Conservation (phyloP, 2,888 invertebrate genomes). For the Stenoptilia bipunctidactyla region DNA sequence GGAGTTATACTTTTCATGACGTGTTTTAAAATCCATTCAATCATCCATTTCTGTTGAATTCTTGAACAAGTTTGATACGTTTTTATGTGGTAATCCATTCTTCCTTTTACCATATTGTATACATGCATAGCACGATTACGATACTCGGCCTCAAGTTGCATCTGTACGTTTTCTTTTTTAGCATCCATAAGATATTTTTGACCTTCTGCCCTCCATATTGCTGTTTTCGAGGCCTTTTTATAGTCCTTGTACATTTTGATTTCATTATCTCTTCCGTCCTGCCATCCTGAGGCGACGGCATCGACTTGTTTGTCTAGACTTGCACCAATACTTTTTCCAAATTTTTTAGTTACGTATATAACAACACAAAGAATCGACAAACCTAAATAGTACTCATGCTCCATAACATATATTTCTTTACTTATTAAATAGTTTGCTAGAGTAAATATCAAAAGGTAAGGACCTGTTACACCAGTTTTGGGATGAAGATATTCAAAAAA, state of each 20-base stretch:
- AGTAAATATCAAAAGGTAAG: slow-evolving; percentile 86
- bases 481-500: slow-evolving; percentile 88
- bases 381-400: slow-evolving; percentile 90
- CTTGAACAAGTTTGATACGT: slow-evolving; percentile 80
- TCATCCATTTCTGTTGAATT: slow-evolving; percentile 93
- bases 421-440: slow-evolving; percentile 85
- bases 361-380: slow-evolving; percentile 76
- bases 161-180: slow-evolving; percentile 89
- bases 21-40: slow-evolving; percentile 87
- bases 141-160: slow-evolving; percentile 95
- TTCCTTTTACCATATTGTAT: slow-evolving; percentile 74
- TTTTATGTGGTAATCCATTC: slow-evolving; percentile 92
- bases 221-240: slow-evolving; percentile 75
- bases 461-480: slow-evolving; percentile 90
- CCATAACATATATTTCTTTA: slow-evolving; percentile 93
- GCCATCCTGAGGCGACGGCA: slow-evolving; percentile 61
- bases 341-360: slow-evolving; percentile 71
- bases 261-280: slow-evolving; percentile 62
- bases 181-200: slow-evolving; percentile 82
- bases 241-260: slow-evolving; percentile 48
- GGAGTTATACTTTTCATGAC: slow-evolving; percentile 85
- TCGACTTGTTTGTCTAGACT: slow-evolving; percentile 79
- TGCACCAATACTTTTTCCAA: slow-evolving; percentile 74
- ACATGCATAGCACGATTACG: slow-evolving; percentile 71
- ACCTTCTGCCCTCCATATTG: slow-evolving; percentile 82